A percentile compares a stretch with the other conserved stretches of the same genome.
Evolutionary conservation across 2,888 invertebrate genomes (phyloP).

Genomic region (Acleris cristana): DNA sequence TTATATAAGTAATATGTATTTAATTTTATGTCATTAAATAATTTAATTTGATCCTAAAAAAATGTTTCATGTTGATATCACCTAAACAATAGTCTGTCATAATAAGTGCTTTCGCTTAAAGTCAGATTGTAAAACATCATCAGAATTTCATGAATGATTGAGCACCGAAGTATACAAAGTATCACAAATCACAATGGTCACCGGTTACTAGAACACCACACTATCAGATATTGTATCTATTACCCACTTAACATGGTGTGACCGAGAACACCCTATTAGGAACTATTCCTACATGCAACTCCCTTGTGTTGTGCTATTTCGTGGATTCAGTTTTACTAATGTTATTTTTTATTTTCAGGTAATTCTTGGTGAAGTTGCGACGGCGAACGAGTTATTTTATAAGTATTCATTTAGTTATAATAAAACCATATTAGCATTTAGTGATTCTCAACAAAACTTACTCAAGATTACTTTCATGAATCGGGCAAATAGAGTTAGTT

Average conservation of each 20-base stretch:
- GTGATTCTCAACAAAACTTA: too few relatives aligned
- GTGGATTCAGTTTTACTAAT: background rate
- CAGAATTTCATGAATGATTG: background rate
- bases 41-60: too few relatives aligned
- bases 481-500: too few relatives aligned
- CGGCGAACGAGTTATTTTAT: background rate
- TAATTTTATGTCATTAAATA: too few relatives aligned
- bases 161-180: background rate
- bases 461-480: too few relatives aligned
- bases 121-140: background rate
- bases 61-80: too few relatives aligned
- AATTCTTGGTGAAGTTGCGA: conserved; percentile 3
- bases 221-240: conserved; percentile 22
- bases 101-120: too few relatives aligned
- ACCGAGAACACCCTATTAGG: background rate
- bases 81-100: background rate
- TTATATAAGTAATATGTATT: too few relatives aligned
- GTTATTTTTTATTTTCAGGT: conserved; percentile 20
- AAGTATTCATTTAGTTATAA: too few relatives aligned
- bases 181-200: conserved; percentile 4
- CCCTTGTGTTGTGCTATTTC: conserved; percentile 5
- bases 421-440: background rate
- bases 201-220: background rate
- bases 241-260: conserved; percentile 15
- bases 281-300: background rate